phyloP scores from a whole-genome alignment of 1,140 invertebrate genomes.

The Reticulitermes speratus region DNA sequence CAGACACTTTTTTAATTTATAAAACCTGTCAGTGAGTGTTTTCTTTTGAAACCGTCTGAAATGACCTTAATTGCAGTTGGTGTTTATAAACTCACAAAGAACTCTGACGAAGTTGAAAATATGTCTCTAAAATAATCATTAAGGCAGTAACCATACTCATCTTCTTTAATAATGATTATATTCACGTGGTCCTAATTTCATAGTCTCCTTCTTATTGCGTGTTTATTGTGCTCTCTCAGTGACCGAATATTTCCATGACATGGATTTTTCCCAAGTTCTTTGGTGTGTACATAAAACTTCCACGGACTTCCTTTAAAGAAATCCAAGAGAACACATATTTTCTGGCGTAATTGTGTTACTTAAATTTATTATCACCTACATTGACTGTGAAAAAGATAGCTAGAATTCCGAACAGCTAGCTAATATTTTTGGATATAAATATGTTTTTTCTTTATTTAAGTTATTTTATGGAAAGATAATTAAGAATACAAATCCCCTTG shows the following conservation, averaged over 20 bases:
- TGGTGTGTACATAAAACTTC: background rate
- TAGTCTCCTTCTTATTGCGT: background rate
- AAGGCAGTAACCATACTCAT: background rate
- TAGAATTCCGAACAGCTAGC: background rate
- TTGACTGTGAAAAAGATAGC: background rate
- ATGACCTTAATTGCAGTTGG: background rate
- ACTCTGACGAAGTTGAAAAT: background rate
- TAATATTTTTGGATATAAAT: background rate
- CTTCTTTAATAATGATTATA: background rate
- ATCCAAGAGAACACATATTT: background rate
- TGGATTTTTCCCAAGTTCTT: background rate
- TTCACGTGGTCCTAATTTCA: background rate
- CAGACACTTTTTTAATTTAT: background rate
- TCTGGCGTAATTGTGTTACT: background rate
- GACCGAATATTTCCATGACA: background rate
- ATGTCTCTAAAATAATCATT: background rate
- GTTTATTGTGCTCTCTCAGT: background rate
- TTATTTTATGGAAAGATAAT: background rate
- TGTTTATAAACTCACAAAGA: background rate
- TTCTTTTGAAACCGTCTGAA: background rate
- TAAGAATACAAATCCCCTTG: slow-evolving; percentile 2
- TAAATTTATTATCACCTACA: background rate
- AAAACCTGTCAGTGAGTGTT: background rate
- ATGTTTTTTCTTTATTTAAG: background rate
- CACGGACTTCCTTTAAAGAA: background rate